Base-by-base conservation (phyloP, 2,797 vertebrate species). In the Galaxias olidus region DNA sequence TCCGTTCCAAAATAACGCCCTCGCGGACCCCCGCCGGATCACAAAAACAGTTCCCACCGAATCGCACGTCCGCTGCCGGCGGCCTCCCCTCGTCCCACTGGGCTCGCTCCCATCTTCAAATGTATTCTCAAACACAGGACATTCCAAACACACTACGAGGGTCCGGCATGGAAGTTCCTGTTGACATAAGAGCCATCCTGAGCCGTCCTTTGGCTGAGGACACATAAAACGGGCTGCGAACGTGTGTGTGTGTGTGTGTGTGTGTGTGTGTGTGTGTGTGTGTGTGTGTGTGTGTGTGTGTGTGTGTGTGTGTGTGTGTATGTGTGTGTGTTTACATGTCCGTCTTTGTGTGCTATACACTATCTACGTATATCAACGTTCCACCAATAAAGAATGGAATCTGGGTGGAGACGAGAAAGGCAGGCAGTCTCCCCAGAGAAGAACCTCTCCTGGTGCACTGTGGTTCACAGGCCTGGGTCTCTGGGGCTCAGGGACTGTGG, bases 71-170 rank as follows among this genome's bases (percentile, higher is more conserved):
- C 69, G 68, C 65, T 68, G 63, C 59, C 73, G 77, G 81, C 53
- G 81, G 74, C 62, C 64, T 71, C 68, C 66, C 58, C 68, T 65
- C 63, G 12, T 69, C 76, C 30, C 71, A 69, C 43, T n/a, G 17
- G 4, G 53, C 74, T 76, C 49, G 61, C 63, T 76, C 75, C 79
- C 84, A 88, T 88, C 63, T 81, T 86, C 77, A 85, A 89, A 86
- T 81, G 67, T 81, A 83, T 79, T 90, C 73, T 75, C 61, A 75
- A 78, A 84, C 72, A 83, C 57, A 68, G 11, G 47, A 81, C 69
- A 82, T 82, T 77, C 48, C 66, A 82, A 69, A 72, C 67, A 58
- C 20, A 71, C 72, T 79, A 51, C 73, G 63, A 86, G 69, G 61
- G 65, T 65, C 59, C 59, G 59, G 54, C 20, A 47, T 15, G 62